Percentiles rank a stretch among this genome's conserved stretches.
Conservation (phyloP, 2,888 invertebrate genomes). For the Acronicta leporina region DNA sequence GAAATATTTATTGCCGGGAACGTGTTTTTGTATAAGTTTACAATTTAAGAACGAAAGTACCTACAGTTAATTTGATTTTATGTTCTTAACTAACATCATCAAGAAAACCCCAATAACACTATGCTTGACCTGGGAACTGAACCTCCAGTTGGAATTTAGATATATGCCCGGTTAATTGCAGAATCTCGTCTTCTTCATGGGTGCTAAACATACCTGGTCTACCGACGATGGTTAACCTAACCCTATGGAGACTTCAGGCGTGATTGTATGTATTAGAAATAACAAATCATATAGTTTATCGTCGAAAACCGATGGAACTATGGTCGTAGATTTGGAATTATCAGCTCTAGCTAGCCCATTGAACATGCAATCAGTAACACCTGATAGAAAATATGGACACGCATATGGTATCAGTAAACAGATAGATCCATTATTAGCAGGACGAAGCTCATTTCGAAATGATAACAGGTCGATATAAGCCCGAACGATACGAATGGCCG, state of each 20-base stretch:
- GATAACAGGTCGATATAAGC: slow-evolving; percentile 54
- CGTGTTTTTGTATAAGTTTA: slow-evolving; percentile 9
- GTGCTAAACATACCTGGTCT: too few relatives aligned
- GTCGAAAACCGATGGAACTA: slow-evolving; percentile 21
- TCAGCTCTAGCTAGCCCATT: slow-evolving; percentile 30
- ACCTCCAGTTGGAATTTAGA: too few relatives aligned
- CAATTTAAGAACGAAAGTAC: too few relatives aligned
- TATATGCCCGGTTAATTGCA: too few relatives aligned
- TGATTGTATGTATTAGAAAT: too few relatives aligned
- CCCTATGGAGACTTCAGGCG: too few relatives aligned
- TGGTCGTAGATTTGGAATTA: slow-evolving; percentile 30
- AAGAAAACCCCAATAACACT: too few relatives aligned
- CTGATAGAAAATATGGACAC: slow-evolving; percentile 37
- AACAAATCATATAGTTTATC: slow-evolving; percentile 41
- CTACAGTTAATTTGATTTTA: too few relatives aligned
- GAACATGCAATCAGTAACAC: slow-evolving; percentile 47
- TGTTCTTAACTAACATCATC: too few relatives aligned
- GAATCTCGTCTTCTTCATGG: too few relatives aligned
- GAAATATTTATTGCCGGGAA: slow-evolving; percentile 21
- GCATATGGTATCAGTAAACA: slow-evolving; percentile 26
- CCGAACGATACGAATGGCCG: slow-evolving; percentile 40
- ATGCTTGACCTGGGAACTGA: too few relatives aligned
- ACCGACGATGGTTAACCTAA: too few relatives aligned
- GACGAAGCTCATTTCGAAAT: slow-evolving; percentile 59
- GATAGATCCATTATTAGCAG: slow-evolving; percentile 55